Percentiles rank a stretch among this genome's conserved stretches.
Evolutionary conservation across 2,797 vertebrate species (phyloP).

Genomic region (Eupleurogrammus muticus): DNA sequence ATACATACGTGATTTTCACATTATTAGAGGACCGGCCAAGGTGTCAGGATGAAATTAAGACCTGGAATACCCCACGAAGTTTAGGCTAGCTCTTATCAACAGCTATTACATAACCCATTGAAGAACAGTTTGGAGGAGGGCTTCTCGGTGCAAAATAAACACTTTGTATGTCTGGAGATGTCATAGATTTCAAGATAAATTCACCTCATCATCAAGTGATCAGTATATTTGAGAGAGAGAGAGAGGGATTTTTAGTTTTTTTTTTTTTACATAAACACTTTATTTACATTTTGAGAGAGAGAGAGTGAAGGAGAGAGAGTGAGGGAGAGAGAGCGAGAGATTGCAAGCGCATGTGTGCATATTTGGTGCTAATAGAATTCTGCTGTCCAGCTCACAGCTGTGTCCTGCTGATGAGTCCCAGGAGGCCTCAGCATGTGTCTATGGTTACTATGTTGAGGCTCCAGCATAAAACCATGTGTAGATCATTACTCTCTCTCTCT

Average conservation of each 20-base stretch:
- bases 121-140: constrained; percentile 17
- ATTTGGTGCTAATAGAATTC: constrained; percentile 86
- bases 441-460: constrained; percentile 86
- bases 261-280: too few species aligned
- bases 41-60: constrained; percentile 11
- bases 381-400: constrained; percentile 87
- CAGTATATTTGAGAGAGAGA: constrained; percentile 10
- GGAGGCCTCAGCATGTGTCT: constrained; percentile 85
- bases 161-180: constrained; percentile 24
- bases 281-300: too few species aligned
- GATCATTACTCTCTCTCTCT: constrained; percentile 76
- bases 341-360: constrained; percentile 67
- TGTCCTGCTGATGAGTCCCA: constrained; percentile 86
- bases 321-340: constrained; percentile 15
- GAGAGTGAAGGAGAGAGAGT: not conserved
- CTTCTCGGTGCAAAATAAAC: constrained; percentile 26
- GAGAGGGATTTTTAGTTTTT: too few species aligned
- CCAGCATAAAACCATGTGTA: constrained; percentile 84
- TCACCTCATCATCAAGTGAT: constrained; percentile 14
- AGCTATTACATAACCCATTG: constrained; percentile 20
- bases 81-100: constrained; percentile 23
- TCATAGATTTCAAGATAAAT: constrained; percentile 31
- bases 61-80: not conserved
- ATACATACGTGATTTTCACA: constrained; percentile 3
- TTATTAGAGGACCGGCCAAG: not conserved